Base-by-base conservation (phyloP, 2,888 invertebrate species). In the Hypomecis atomaria region DNA sequence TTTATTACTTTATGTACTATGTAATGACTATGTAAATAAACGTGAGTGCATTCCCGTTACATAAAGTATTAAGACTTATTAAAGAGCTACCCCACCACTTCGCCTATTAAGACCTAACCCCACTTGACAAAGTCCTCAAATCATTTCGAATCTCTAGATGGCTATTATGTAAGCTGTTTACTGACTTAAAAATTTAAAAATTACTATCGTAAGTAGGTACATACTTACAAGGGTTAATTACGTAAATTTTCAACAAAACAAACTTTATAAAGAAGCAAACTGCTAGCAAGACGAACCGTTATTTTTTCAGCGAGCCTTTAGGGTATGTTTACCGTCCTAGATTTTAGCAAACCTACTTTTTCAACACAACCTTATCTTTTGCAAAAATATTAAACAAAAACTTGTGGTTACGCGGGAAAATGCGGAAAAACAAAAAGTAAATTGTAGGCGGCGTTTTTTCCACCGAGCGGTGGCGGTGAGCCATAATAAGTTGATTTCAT, bases 401-500 rank as follows among this genome's bases (percentile, higher is more conserved):
- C 11, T 47, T 56, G 50, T 40, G 59, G 47, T 66, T 65, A 45
- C 62, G 49, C 48, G 59, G 47, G 34, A 56, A 64, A 67, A 66
- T 59, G 40, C 50, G 13, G 23, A 48, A 56, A 64, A 69, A 72
- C 65, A 72, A 70, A 65, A 50, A 36, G 53, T 48, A 38, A 57
- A 52, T 52, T 57, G 49, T 52, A 48, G 52, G 63, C 55, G 63
- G 59, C 60, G 34, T 62, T 70, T 65, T 23, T 62, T 42, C 47
- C 23, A 50, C 54, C 37, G 52, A 36, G 49, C 53, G 54, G 61
- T 13, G 52, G 62, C 67, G 62, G 62, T 42, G 56, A 49, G 49
- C 57, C 66, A 62, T 57, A 70, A 64, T 70, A 69, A 70, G 64
- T 70, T 71, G 65, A 69, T 72, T 62, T 65, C 65, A 65, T 49